Base-by-base conservation (phyloP, 2,888 invertebrate species). In the Mimas tiliae region DNA sequence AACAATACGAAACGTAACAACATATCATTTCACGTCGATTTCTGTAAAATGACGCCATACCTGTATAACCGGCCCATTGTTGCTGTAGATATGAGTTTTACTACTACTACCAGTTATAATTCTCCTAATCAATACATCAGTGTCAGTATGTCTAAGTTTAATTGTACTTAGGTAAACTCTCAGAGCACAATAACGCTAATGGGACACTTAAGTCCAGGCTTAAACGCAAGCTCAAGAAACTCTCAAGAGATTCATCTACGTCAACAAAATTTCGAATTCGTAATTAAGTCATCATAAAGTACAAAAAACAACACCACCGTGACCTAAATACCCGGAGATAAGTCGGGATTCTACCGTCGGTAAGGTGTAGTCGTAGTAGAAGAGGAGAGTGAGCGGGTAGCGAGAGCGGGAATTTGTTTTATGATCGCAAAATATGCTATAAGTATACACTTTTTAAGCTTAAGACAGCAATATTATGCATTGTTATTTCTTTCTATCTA, bases 201-300 rank as follows among this genome's bases (percentile, higher is more conserved):
- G 38, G n/a, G 58, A 42, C 58, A 42, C 42, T 58, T 58, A 58
- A 58, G 19, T 58, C 58, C 19, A 19, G 19, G 58, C 58, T 58
- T 58, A 58, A 38, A 53, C 53, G 11, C 51, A 9, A 27, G 64
- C 68, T 64, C 69, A 50, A 34, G 65, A 68, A 68, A 45, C 65
- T 64, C 76, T 42, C 38, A 12, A 42, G 42, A 58, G 58, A 79
- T 79, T 75, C 77, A 77, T 79, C 77, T 72, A 67, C 74, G 78
- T 78, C 77, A 74, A 74, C 77, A 69, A 69, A 70, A 71, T 71
- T 74, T 79, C 77, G 76, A 79, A 77, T 77, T 72, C 67, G 72
- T 76, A 79, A 77, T 79, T 76, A 79, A 77, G 76, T 78, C 74
- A 77, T 78, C 73, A 79, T 75, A 77, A 75, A 74, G 72, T 70